Conservation (phyloP, 2,797 vertebrate species). For the Tachyglossus aculeatus region DNA sequence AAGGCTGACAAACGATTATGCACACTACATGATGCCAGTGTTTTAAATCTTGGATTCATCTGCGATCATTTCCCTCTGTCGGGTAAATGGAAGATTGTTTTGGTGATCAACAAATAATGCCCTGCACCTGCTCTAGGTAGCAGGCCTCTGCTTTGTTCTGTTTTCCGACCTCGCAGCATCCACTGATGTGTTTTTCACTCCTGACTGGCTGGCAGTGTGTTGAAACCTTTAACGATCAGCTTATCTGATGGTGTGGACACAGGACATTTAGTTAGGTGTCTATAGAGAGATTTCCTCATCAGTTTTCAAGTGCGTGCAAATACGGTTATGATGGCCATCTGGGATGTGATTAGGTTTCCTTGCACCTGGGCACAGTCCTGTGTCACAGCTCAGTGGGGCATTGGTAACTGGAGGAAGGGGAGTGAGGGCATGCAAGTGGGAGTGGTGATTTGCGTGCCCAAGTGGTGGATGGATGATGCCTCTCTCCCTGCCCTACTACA, state of each 20-base stretch:
- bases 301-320: not conserved
- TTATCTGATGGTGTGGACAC: not conserved
- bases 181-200: not conserved
- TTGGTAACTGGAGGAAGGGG: no score
- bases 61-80: constrained; percentile 17
- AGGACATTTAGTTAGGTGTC: not conserved
- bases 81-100: not conserved
- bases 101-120: not conserved
- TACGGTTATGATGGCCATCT: not conserved
- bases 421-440: no score
- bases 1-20: constrained; percentile 33
- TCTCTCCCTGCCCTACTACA: no score
- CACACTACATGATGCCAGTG: not conserved
- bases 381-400: no score
- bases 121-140: not conserved
- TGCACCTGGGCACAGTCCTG: no score
- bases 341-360: no score
- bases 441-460: no score
- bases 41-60: not conserved
- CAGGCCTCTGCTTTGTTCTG: not conserved
- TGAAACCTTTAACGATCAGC: not conserved
- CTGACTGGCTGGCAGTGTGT: not conserved
- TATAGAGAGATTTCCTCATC: not conserved
- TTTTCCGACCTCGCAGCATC: not conserved
- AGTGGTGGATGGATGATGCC: no score